Evolutionary conservation across 2,797 vertebrate species (phyloP).

Genomic region (Pseudochaenichthys georgianus): DNA sequence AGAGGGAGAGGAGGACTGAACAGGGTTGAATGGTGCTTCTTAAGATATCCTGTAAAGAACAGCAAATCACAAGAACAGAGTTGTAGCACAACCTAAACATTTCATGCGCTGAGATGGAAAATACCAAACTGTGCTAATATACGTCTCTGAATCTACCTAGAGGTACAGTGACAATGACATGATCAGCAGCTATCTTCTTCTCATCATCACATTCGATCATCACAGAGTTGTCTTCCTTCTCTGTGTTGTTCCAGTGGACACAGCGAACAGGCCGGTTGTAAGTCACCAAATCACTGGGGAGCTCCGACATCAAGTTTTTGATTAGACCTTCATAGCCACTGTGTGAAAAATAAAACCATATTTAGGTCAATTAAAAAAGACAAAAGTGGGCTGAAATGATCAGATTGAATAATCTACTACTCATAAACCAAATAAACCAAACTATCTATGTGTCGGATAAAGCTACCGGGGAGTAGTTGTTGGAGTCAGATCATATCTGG

Average conservation of each 20-base stretch:
- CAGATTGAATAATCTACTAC: too few relatives aligned
- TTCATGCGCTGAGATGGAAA: not conserved
- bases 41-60: constrained; percentile 89
- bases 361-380: not conserved
- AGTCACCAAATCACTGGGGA: constrained; percentile 84
- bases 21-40: constrained; percentile 87
- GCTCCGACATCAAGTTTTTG: constrained; percentile 80
- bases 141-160: constrained; percentile 84
- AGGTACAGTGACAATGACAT: constrained; percentile 92
- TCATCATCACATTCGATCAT: constrained; percentile 90
- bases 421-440: too few relatives aligned
- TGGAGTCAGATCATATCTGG: too few relatives aligned
- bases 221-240: constrained; percentile 73
- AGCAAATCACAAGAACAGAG: not conserved
- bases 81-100: not conserved
- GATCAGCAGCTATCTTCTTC: constrained; percentile 86
- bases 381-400: not conserved
- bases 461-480: too few relatives aligned
- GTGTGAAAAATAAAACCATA: constrained; percentile 24
- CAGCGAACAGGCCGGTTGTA: constrained; percentile 88
- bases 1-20: constrained; percentile 89
- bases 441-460: too few relatives aligned
- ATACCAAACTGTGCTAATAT: not conserved
- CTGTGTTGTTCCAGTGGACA: constrained; percentile 86
- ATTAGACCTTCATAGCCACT: constrained; percentile 93